phyloP scores from a whole-genome alignment of 1,140 invertebrate genomes.

The Drosophila busckii region DNA sequence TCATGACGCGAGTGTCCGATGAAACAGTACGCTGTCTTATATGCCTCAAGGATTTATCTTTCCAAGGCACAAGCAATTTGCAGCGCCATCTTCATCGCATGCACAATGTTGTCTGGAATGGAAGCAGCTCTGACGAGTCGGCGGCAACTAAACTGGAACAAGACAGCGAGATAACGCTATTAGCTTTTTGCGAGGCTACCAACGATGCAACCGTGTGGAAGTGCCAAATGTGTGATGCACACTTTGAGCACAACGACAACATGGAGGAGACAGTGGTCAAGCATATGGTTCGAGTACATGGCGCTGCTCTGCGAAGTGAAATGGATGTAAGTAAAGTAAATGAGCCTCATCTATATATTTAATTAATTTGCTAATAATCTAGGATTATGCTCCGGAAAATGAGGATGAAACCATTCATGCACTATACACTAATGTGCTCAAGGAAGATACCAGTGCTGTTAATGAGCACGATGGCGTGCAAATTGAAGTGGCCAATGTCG shows the following conservation, averaged over 20 bases:
- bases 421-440: constrained; percentile 9
- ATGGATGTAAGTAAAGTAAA: constrained; percentile 8
- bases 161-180: not conserved
- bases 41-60: constrained; percentile 50
- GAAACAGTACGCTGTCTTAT: constrained; percentile 44
- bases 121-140: constrained; percentile 1
- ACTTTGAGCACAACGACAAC: constrained; percentile 33
- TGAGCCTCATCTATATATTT: not conserved
- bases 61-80: constrained; percentile 55
- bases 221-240: constrained; percentile 47
- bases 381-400: constrained; percentile 4
- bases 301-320: constrained; percentile 20
- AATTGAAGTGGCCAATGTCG: constrained; percentile 2
- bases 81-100: constrained; percentile 57
- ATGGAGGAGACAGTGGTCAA: constrained; percentile 15
- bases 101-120: constrained; percentile 41
- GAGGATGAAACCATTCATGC: constrained; percentile 11
- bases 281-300: constrained; percentile 25
- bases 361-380: not conserved
- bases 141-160: not conserved
- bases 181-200: constrained; percentile 29
- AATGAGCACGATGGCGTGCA: constrained; percentile 19
- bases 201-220: constrained; percentile 25
- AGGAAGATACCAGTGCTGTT: not conserved
- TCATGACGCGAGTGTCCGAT: constrained; percentile 32